Evolutionary conservation across 2,888 invertebrate genomes (phyloP), one percentile per base, ranked within the genome.

Genomic region (Sericinus montela): DNA sequence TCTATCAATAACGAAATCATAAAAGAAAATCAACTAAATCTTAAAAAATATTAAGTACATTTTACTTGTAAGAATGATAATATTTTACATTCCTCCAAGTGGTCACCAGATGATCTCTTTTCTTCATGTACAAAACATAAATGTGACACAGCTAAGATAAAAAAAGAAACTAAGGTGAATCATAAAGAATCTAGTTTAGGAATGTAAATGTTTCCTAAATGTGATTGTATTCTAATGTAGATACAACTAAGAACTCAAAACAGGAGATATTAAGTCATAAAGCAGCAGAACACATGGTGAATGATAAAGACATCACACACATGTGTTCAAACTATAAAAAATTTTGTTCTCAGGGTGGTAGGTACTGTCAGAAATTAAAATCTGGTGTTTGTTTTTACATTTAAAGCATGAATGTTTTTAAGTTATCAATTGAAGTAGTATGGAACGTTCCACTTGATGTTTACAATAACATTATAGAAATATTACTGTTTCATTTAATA

Each of bases 311-410:
- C 15, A 32, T 32, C 11, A 32, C 28, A 57, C 62, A 70, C 64
- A 66, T 65, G 63, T 69, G 69, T 59, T 53, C 46, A 55, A 61
- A 57, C 49, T 58, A 62, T 66, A 67, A 65, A 67, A 64, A 65
- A 53, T 53, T 25, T 8, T 25, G 25, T 57, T 60, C 59, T 52
- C 50, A 59, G 19, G 52, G 46, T 53, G 47, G 30, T 50, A 59
- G 54, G 59, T 60, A 3, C 64, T 36, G 29, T 65, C 62, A 60
- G 67, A 71, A 74, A 73, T 72, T 69, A 69, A 65, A 62, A 59
- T 58, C 53, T 57, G 6, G 4, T 53, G 69, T 79, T 75, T 77
- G 63, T 78, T 76, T 62, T 71, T 61, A 51, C 34, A n/a, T 32
- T 25, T 55, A 47, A 35, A 35, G 32, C 19, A 32, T 44, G 11